Evolutionary conservation across 1,140 invertebrate genomes (phyloP).

Genomic region (Microplitis demolitor): DNA sequence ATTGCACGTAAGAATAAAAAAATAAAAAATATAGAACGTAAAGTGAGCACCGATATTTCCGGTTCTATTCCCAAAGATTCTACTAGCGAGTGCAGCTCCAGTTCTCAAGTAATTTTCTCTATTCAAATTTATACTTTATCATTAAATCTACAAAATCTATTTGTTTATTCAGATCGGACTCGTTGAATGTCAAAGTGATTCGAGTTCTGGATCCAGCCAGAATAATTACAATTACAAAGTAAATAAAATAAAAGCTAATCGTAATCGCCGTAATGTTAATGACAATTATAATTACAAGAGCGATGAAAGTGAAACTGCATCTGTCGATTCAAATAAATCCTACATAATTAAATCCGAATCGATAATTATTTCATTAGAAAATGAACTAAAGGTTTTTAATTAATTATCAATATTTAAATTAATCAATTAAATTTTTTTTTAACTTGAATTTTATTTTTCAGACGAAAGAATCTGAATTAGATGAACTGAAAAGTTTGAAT

Average conservation of each 20-base stretch:
- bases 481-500: constrained; percentile 35
- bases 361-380: constrained; percentile 44
- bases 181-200: no score
- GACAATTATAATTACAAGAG: background rate
- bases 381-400: constrained; percentile 36
- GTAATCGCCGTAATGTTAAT: constrained; percentile 4
- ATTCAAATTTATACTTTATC: no score
- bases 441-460: constrained; percentile 26
- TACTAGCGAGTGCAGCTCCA: no score
- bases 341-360: constrained; percentile 47
- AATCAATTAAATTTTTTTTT: background rate
- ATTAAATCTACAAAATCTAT: no score
- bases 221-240: background rate
- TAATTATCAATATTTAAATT: no score
- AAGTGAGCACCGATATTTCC: background rate
- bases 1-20: background rate
- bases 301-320: background rate
- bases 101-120: no score
- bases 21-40: background rate
- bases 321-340: constrained; percentile 24
- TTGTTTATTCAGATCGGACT: no score
- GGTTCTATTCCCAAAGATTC: background rate
- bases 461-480: constrained; percentile 40
- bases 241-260: background rate
- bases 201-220: background rate